Evolutionary conservation across 2,797 vertebrate species (phyloP).

Genomic region (Streptopelia turtur): DNA sequence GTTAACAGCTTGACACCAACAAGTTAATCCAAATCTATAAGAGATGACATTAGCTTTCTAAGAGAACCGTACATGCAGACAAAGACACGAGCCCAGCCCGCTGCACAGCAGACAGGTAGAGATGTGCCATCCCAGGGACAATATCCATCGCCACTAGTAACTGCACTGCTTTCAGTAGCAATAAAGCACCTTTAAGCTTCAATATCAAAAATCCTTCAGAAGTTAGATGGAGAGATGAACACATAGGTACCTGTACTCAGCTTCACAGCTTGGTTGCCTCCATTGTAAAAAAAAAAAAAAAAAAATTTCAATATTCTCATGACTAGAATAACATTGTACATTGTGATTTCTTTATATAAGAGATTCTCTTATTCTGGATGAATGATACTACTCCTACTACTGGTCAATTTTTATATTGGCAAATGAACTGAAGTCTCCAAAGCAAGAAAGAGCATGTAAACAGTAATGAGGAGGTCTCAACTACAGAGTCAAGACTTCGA

Average conservation of each 20-base stretch:
- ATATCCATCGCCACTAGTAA: neutral
- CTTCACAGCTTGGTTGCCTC: neutral
- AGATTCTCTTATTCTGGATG: neutral
- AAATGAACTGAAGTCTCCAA: neutral
- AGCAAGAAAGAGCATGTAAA: neutral
- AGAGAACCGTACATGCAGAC: neutral
- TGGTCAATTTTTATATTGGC: neutral
- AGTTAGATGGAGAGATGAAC: neutral
- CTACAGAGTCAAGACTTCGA: neutral
- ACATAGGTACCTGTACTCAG: neutral
- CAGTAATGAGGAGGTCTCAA: neutral
- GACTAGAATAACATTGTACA: neutral
- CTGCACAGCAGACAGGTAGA: neutral
- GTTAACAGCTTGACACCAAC: neutral
- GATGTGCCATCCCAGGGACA: neutral
- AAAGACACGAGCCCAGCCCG: neutral
- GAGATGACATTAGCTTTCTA: neutral
- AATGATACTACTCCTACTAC: neutral
- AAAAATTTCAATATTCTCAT: neutral
- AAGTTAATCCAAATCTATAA: neutral
- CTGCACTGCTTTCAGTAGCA: neutral
- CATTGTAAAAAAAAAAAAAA: neutral
- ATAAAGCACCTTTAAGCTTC: neutral
- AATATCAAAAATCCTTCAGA: neutral
- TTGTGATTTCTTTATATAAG: neutral